Evolutionary conservation across 2,797 vertebrate species (phyloP).

Genomic region (Tympanoctomys barrerae): DNA sequence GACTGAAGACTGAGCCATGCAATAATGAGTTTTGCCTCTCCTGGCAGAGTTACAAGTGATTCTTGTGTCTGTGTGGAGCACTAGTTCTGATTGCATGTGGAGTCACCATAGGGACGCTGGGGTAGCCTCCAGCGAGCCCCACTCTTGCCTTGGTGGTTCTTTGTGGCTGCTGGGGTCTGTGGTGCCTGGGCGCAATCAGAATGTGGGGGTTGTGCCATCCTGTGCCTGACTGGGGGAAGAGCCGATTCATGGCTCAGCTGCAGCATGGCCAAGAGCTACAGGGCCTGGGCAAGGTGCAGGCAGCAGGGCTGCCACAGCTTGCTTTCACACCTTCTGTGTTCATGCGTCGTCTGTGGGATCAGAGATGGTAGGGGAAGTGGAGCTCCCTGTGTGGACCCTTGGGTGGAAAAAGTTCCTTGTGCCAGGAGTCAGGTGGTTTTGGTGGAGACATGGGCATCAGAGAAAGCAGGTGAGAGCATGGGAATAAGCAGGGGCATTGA

Average conservation of each 20-base stretch:
- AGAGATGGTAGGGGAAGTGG: neutral
- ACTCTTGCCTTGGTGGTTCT: neutral
- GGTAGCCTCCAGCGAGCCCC: neutral
- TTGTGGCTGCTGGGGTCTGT: neutral
- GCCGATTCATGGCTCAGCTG: neutral
- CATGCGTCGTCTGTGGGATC: rapidly evolving
- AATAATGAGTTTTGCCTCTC: neutral
- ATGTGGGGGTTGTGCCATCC: too few species aligned
- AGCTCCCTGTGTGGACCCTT: neutral
- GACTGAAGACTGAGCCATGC: neutral
- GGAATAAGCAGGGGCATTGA: neutral
- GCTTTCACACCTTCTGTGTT: neutral
- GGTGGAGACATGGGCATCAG: neutral
- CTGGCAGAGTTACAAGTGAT: neutral
- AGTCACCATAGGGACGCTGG: neutral
- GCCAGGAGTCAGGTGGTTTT: neutral
- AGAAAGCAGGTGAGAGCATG: too few species aligned
- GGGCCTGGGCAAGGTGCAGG: neutral
- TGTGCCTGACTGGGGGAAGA: neutral
- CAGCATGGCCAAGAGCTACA: neutral
- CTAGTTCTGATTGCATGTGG: neutral
- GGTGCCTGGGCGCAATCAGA: too few species aligned
- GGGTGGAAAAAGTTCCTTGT: neutral
- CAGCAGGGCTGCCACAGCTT: neutral
- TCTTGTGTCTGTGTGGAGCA: too few species aligned